Percentiles rank a stretch among this genome's conserved stretches.
These are phyloP conservation scores for Paradisaea rubra DNA, from an alignment of 2,113 vertebrate species.

Conservation along the genomic window DNA sequence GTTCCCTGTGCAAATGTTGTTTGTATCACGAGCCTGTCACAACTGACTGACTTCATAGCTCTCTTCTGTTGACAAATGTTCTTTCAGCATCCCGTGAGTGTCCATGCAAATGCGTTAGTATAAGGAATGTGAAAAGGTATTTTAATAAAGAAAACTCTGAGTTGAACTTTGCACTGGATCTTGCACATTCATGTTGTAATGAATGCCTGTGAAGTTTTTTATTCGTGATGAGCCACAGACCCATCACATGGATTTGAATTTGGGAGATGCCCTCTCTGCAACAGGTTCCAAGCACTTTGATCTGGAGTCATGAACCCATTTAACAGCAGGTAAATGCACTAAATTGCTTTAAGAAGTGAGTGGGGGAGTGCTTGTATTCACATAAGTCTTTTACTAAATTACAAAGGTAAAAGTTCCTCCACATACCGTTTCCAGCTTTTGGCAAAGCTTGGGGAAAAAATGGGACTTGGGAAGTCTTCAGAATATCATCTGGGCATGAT, in stretches of 20 bases:
- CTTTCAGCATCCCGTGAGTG: neutral
- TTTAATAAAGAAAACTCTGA: conserved; percentile 72
- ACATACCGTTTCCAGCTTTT: neutral
- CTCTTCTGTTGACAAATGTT: neutral
- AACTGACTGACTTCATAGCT: neutral
- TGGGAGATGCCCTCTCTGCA: neutral
- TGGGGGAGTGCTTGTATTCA: neutral
- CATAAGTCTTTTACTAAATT: neutral
- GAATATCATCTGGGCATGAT: neutral
- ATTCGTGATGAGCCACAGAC: neutral
- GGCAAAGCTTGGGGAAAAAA: neutral
- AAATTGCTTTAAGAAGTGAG: neutral
- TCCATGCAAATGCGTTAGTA: neutral
- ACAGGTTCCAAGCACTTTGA: neutral
- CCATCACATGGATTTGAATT: neutral
- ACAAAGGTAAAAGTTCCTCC: neutral
- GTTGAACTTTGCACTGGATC: conserved; percentile 42
- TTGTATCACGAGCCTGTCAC: conserved; percentile 13
- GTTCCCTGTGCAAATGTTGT: conserved; percentile 52
- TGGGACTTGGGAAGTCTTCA: neutral
- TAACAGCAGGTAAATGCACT: neutral
- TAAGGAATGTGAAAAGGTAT: conserved; percentile 37
- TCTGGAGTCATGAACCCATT: neutral
- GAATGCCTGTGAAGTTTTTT: neutral
- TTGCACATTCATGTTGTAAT: conserved; percentile 13